Percentiles rank a stretch among this genome's conserved stretches.
Evolutionary conservation across 2,888 invertebrate genomes (phyloP).

Genomic region (Torymus texanus): DNA sequence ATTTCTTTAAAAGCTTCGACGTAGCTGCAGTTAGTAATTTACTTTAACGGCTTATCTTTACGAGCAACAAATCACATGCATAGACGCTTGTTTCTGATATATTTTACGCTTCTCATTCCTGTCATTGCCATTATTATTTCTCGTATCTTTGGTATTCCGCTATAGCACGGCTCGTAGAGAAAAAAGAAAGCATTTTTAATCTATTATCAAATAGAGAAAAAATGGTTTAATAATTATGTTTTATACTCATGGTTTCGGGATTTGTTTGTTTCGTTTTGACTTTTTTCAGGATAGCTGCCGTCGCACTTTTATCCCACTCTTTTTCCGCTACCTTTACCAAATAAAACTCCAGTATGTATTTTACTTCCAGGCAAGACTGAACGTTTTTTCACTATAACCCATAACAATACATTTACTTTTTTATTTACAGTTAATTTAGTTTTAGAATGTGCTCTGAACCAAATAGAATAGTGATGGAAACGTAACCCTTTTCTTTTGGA

Average conservation of each 20-base stretch:
- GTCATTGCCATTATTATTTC: constrained; percentile 13
- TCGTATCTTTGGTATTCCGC: constrained; percentile 13
- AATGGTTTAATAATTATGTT: constrained; percentile 19
- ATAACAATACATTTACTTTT: constrained; percentile 44
- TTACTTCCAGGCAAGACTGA: constrained; percentile 52
- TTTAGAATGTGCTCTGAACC: constrained; percentile 26
- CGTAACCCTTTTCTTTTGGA: constrained; percentile 20
- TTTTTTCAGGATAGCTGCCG: constrained; percentile 74
- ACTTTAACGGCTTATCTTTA: constrained; percentile 12
- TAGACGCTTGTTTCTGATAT: not conserved
- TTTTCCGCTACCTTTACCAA: constrained; percentile 52
- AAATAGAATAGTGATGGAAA: constrained; percentile 31
- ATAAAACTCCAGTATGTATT: constrained; percentile 43
- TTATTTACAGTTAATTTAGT: constrained; percentile 38
- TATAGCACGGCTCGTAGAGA: constrained; percentile 44
- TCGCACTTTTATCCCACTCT: constrained; percentile 69
- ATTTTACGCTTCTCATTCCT: constrained; percentile 31
- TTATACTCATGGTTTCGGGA: constrained; percentile 49
- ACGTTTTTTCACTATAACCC: constrained; percentile 33
- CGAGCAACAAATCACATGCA: not conserved
- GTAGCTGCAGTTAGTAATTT: constrained; percentile 1
- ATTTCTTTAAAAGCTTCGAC: constrained; percentile 1
- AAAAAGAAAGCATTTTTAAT: constrained; percentile 6
- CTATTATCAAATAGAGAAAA: constrained; percentile 6
- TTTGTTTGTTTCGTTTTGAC: constrained; percentile 62